Evolutionary conservation across 2,888 invertebrate genomes (phyloP), one percentile per base, ranked within the genome.

Genomic region (Celastrina argiolus): DNA sequence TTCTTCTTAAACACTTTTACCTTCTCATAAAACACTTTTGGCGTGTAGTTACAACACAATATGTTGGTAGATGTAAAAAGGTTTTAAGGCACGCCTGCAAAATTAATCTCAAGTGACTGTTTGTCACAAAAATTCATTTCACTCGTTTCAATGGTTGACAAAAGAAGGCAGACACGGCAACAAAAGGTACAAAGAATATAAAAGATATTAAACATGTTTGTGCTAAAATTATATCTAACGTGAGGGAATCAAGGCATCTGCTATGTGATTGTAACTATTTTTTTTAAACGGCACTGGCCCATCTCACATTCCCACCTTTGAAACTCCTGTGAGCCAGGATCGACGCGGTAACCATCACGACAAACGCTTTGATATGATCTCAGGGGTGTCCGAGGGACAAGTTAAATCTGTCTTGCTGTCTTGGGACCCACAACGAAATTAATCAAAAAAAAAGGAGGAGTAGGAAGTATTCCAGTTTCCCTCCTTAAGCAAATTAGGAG

Each of bases 111-210:
- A 36, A 39, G 61, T 61, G 61, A 61, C 39, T 61, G 61, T 39
- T 61, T 39, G 22, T 61, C 39, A 36, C 61, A 61, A 39, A 61
- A 61, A 61, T 39, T 61, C 61, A 61, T 61, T 61, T 36, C 61
- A 39, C 12, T 22, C 61, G 39, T 61, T 59, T 61, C 61, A 39
- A 61, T 61, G 61, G 61, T 36, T 36, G 39, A 39, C 61, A 61
- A 61, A 61, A 39, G 61, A 36, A 61, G 36, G 61, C 39, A 39
- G 39, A 39, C 16, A 59, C 59, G 61, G 22, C 14, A 61, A 61
- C 61, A 61, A 61, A 61, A 61, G 61, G 31, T 61, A 61, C 61
- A 22, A 61, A 34, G 22, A 31, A 58, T 34, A 61, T 61, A 39
- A 61, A 61, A 61, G 39, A 61, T 61, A 61, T 61, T 34, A 61